Base-by-base conservation (phyloP, 2,113 vertebrate genomes). In the Grus americana region DNA sequence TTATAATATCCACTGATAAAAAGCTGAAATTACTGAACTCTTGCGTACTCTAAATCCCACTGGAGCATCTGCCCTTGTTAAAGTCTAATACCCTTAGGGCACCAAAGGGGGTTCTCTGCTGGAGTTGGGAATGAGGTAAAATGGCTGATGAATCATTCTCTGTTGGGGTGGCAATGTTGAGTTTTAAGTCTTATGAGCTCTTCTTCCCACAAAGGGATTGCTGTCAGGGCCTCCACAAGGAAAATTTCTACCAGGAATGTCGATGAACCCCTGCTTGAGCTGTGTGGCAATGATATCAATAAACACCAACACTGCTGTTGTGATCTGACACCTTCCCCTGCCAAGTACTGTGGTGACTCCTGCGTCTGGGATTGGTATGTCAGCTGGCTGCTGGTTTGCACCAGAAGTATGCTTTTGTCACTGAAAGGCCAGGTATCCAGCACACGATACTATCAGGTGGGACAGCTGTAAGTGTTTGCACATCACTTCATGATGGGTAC, bases 11-110 rank as follows among this genome's bases (percentile, higher is more conserved):
- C 79, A 92, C 84, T 91, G 87, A 54, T 88, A 65, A 71, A 76
- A 88, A 86, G 62, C 59, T 92, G 75, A 88, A 95, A 90, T 93
- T 91, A 65, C 83, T 46, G 79, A 86, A 85, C 44, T 94, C 49
- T 79, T 70, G 34, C 38, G 3, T 67, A 62, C 42, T 32, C 24
- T 46, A 50, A 86, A 86, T 65, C 57, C 81, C 44, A 46, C 6
- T 47, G 71, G 62, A 97, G 66, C 75, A 76, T 80, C 85, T 92
- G 84, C 32, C 52, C 86, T 79, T 86, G 61, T 87, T 95, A 10
- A 96, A 86, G 54, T 14, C 27, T 80, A 55, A 59, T 88, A 73
- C 66, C 78, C 62, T 96, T 67, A 59, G 9, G 61, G 85, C 61
- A 58, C 72, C 68, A n/a, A 65, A 70, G 42, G 83, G 46, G 72